Evolutionary conservation across 1,140 invertebrate species (phyloP).

Genomic region (Thaumatotibia leucotreta): DNA sequence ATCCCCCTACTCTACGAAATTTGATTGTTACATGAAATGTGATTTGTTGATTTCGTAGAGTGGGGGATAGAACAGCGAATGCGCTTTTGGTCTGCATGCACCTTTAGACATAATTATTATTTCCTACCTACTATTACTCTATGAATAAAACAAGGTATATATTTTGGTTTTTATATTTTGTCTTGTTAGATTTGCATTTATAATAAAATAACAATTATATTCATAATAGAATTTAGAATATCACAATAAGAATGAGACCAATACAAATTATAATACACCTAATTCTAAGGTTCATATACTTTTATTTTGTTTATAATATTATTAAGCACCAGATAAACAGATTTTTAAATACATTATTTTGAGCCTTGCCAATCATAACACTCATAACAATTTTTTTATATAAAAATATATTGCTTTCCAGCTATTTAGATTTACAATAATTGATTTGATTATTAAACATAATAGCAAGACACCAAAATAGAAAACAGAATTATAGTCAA

Average conservation of each 20-base stretch:
- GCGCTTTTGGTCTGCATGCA: too few species aligned
- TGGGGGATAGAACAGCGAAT: too few species aligned
- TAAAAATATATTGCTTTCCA: not conserved
- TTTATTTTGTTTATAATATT: not conserved
- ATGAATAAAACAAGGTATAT: not conserved
- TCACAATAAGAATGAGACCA: conserved; percentile 10
- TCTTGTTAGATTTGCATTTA: conserved; percentile 6
- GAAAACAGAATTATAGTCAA: not conserved
- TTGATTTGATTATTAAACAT: too few species aligned
- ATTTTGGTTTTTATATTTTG: conserved; percentile 9
- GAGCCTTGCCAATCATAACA: conserved; percentile 1
- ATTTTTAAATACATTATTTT: not conserved
- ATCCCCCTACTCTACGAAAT: too few species aligned
- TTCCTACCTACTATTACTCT: not conserved
- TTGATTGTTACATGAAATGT: too few species aligned
- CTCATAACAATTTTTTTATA: not conserved
- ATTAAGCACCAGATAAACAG: not conserved
- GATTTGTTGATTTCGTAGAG: too few species aligned
- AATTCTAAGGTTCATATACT: not conserved
- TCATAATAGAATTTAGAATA: conserved; percentile 3
- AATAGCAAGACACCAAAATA: too few species aligned
- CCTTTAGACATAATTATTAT: too few species aligned
- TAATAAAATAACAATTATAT: conserved; percentile 1
- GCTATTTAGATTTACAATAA: too few species aligned
- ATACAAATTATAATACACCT: not conserved